Evolutionary conservation across 2,113 vertebrate species (phyloP), one percentile per base, ranked within the genome.

Genomic region (Trinectes maculatus): DNA sequence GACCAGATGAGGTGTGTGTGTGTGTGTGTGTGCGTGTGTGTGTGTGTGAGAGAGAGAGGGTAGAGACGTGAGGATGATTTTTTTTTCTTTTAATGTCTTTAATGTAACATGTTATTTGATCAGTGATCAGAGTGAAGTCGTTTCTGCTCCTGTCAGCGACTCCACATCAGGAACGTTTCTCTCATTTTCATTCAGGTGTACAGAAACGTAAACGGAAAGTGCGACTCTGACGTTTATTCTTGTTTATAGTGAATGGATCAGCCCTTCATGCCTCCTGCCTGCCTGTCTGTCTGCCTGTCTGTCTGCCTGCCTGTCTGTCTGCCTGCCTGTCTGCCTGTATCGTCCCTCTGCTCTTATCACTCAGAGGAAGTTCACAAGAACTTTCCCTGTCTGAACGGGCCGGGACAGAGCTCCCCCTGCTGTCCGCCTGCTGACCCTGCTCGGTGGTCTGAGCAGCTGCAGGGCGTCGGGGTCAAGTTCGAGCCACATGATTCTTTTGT

Each of bases 271-370:
- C 72, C 79, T 64, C 46, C n/a, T 9, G 18, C 69, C 52, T 51
- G 79, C 81, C 77, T 37, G 48, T 84, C 71, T 81, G 79, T 88
- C 84, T 74, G 77, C n/a, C n/a, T n/a, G n/a, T n/a, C n/a, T n/a
- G n/a, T n/a, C n/a, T 9, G 18, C 69, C 52, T 51, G 79, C 81
- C 77, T 37, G 48, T 84, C 71, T 81, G 79, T 88, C n/a, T 9
- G 18, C 69, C 52, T 51, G 79, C 81, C 77, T 37, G 48, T 84
- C 71, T 81, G 79, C 86, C 84, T 74, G 77, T 84, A 71, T 82
- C 82, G 84, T 87, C 81, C 69, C 53, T 85, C 63, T 79, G 34
- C 77, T 59, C 75, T 90, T 91, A 90, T 92, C 90, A 85, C 65
- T 79, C 70, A 77, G 74, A 89, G 90, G 89, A n/a, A n/a, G n/a